Evolutionary conservation across 2,888 invertebrate species (phyloP), one percentile per base, ranked within the genome.

Genomic region (Meiosimyza platycephala): DNA sequence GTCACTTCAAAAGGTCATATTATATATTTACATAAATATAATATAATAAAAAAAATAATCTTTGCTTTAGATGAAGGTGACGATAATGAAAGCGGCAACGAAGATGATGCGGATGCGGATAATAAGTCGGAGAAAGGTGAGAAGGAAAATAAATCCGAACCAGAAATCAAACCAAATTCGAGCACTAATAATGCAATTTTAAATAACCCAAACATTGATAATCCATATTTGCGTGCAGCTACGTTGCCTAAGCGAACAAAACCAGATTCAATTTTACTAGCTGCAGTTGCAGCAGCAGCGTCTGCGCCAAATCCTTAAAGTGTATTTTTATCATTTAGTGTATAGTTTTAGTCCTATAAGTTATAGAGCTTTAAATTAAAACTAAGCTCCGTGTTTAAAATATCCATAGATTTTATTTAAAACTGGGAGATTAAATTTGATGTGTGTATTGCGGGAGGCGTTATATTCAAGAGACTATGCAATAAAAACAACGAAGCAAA

Each of bases 171-270:
- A 85, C 82, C 89, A 81, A 83, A 89, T 83, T 82, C 85, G 77
- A 76, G 85, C 76, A 86, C 86, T 54, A 84, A 87, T 82, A 84
- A 89, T 85, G 85, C 87, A 0, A 87, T 86, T 71, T 74, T 86
- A 18, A 87, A 87, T 51, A 87, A 87, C 81, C 87, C 87, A 18
- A 91, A 90, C 15, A 93, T 93, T 77, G 94, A 94, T 84, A 94
- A 94, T 88, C 94, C 94, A 0, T 94, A 93, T 84, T 88, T 94
- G 28, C 87, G 91, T 28, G 86, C 88, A 3, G 88, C 87, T 0
- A 87, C 86, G 5, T 71, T 88, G 63, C 87, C 87, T 0, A 87
- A 87, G 78, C 85, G 86, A 47, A 75, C 81, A 15, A 87, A 85
- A 74, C 68, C 74, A 12, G 80, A 84, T 72, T 72, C 76, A 6